phyloP scores from a whole-genome alignment of 64 coral and sea anemone species.

The Dendronephthya gigantea region DNA sequence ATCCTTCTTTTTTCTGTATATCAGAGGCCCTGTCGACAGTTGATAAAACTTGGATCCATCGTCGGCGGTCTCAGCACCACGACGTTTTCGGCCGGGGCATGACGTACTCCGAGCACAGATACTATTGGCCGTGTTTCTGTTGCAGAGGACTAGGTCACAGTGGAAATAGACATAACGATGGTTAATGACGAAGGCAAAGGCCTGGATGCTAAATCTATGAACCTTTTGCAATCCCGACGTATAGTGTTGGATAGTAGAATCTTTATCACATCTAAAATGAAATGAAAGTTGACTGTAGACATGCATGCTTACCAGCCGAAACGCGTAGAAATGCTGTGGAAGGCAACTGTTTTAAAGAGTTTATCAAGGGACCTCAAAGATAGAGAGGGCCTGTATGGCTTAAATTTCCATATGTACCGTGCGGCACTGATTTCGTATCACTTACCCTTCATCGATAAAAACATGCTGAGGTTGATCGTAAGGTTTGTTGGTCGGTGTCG shows the following conservation, averaged over 20 bases:
- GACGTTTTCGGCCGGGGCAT: not conserved
- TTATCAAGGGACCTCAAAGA: no score
- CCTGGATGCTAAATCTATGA: constrained; percentile 35
- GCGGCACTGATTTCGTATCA: not conserved
- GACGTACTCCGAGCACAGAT: constrained; percentile 27
- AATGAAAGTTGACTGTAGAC: not conserved
- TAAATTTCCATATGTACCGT: no score
- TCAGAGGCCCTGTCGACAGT: constrained; percentile 17
- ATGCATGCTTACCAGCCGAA: no score
- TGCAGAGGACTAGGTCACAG: constrained; percentile 42
- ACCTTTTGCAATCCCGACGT: constrained; percentile 13
- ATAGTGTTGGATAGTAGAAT: constrained; percentile 30
- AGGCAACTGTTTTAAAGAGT: no score
- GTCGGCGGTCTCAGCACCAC: not conserved
- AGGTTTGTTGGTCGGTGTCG: constrained; percentile 43
- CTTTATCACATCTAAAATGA: constrained; percentile 23
- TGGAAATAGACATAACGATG: constrained; percentile 45
- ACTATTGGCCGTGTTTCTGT: constrained; percentile 21
- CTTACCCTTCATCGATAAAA: constrained; percentile 54
- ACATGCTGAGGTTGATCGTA: constrained; percentile 48
- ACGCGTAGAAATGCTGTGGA: no score
- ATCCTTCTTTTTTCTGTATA: not conserved
- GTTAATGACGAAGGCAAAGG: constrained; percentile 42
- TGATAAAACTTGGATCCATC: constrained; percentile 12
- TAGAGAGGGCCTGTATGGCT: no score